Percentiles rank a stretch among this genome's conserved stretches.
Evolutionary conservation across 2,888 invertebrate species (phyloP).

Genomic region (Ochropleura leucogaster): DNA sequence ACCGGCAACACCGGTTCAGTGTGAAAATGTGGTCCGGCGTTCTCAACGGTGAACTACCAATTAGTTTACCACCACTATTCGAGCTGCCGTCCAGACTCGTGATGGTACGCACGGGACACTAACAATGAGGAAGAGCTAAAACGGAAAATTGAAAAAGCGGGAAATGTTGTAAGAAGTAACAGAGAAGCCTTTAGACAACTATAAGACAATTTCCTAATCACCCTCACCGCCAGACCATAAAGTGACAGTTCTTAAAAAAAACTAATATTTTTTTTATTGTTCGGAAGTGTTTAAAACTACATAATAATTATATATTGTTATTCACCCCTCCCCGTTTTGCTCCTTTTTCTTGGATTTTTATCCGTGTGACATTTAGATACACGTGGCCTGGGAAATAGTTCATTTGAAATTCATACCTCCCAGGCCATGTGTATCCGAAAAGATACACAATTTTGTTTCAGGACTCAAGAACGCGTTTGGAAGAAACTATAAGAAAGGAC

Average conservation of each 20-base stretch:
- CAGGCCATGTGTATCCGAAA: slow-evolving; percentile 9
- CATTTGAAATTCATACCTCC: neutral
- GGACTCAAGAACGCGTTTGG: slow-evolving; percentile 6
- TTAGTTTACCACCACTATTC: too few species aligned
- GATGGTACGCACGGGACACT: too few species aligned
- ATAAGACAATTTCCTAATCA: too few species aligned
- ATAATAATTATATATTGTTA: slow-evolving; percentile 6
- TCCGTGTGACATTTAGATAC: slow-evolving; percentile 7
- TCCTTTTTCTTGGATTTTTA: slow-evolving; percentile 5
- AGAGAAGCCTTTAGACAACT: too few species aligned
- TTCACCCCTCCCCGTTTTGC: neutral
- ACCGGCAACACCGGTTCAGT: too few species aligned
- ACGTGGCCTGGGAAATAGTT: slow-evolving; percentile 10
- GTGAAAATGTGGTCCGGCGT: too few species aligned
- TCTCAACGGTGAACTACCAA: too few species aligned
- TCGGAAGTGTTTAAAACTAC: neutral
- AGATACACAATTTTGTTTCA: slow-evolving; percentile 5
- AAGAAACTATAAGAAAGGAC: slow-evolving; percentile 1
- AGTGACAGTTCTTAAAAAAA: neutral
- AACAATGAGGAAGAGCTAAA: too few species aligned
- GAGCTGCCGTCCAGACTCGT: too few species aligned
- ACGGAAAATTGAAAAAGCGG: too few species aligned
- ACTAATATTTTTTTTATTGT: neutral
- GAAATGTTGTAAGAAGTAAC: too few species aligned
- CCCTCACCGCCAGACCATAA: too few species aligned